Evolutionary conservation across 2,888 invertebrate species (phyloP).

Genomic region (Biston stratarius): DNA sequence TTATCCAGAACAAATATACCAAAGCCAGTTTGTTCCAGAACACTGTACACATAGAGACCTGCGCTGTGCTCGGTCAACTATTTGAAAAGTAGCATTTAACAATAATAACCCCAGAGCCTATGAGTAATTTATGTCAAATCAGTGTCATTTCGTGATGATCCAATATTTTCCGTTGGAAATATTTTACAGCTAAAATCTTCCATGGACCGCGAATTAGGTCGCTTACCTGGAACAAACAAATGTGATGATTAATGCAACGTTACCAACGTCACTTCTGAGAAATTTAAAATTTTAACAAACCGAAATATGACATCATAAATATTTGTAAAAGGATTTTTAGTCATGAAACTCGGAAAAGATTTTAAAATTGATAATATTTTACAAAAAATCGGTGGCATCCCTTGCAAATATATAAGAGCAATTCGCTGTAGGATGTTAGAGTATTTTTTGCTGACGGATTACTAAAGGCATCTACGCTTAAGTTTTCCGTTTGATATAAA

Average conservation of each 20-base stretch:
- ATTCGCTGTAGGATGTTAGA: background rate
- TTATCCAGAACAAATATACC: too few relatives aligned
- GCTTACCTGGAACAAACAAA: conserved; percentile 38
- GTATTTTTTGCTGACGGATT: conserved; percentile 8
- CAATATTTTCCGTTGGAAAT: conserved; percentile 4
- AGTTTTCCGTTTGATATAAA: background rate
- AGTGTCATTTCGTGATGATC: background rate
- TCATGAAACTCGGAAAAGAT: background rate
- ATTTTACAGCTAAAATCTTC: conserved; percentile 10
- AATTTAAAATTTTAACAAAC: background rate
- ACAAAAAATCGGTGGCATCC: background rate
- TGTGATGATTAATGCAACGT: conserved; percentile 10
- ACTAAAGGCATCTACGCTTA: background rate
- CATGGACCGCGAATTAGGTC: conserved; percentile 1
- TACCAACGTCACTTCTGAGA: conserved; percentile 1
- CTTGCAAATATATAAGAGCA: conserved; percentile 17
- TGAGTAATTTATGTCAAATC: background rate
- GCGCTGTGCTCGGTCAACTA: too few relatives aligned
- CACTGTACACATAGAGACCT: too few relatives aligned
- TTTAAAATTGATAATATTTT: background rate
- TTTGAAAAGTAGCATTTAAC: too few relatives aligned
- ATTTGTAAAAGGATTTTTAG: too few relatives aligned
- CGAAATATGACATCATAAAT: background rate
- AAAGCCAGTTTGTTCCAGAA: too few relatives aligned
- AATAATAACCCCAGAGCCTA: background rate